Evolutionary conservation across 2,797 vertebrate species (phyloP).

Genomic region (Tapera naevia): DNA sequence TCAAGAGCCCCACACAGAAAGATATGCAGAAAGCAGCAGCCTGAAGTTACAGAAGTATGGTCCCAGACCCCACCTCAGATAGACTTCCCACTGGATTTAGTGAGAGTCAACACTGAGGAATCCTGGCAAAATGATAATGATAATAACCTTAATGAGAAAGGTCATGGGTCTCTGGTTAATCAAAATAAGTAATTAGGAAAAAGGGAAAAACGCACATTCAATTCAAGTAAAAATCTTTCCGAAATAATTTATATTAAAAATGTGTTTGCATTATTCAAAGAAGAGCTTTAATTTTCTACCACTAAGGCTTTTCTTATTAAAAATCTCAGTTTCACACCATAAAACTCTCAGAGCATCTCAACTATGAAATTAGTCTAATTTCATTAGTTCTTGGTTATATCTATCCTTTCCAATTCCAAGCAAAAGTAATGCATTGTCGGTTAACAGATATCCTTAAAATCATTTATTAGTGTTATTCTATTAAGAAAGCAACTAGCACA

Average conservation of each 20-base stretch:
- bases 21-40: not conserved
- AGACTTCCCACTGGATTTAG: not conserved
- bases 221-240: not conserved
- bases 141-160: not conserved
- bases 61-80: not conserved
- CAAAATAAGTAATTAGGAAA: not conserved
- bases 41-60: not conserved
- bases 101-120: not conserved
- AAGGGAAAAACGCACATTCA: not conserved
- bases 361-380: not conserved
- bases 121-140: no score
- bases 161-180: not conserved
- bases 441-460: not conserved
- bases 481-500: not conserved
- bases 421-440: not conserved
- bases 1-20: not conserved
- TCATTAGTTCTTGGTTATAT: not conserved
- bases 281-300: not conserved
- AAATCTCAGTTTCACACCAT: not conserved
- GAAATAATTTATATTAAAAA: not conserved
- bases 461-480: not conserved
- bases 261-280: not conserved
- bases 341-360: not conserved
- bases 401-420: not conserved
- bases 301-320: not conserved